Evolutionary conservation across 2,888 invertebrate species (phyloP).

Genomic region (Cephonodes hylas): DNA sequence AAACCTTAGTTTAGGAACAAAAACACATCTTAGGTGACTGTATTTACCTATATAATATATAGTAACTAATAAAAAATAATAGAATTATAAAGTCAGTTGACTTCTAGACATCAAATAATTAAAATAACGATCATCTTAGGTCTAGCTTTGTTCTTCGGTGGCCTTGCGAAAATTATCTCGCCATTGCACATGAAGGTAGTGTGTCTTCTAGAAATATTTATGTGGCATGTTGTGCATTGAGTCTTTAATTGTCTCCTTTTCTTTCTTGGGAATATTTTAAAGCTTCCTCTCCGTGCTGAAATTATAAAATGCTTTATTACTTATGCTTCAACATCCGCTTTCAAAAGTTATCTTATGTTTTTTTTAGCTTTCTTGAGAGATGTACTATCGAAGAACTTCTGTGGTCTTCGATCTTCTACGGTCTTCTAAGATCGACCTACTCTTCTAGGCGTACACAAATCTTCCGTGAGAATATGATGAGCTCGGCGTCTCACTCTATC

Average conservation of each 20-base stretch:
- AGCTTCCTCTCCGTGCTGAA: constrained; percentile 23
- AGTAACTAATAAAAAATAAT: too few species aligned
- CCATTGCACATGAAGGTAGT: constrained; percentile 18
- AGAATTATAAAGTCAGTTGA: too few species aligned
- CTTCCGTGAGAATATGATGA: constrained; percentile 30
- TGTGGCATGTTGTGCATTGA: constrained; percentile 19
- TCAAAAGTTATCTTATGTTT: constrained; percentile 22
- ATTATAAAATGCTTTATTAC: constrained; percentile 19
- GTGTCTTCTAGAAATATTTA: constrained; percentile 24
- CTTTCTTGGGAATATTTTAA: constrained; percentile 23
- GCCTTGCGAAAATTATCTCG: too few species aligned
- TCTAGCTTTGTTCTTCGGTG: too few species aligned
- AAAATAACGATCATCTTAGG: too few species aligned
- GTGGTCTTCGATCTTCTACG: constrained; percentile 23
- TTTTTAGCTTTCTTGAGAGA: constrained; percentile 22
- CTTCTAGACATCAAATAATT: too few species aligned
- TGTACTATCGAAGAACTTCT: constrained; percentile 22
- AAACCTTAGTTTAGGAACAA: too few species aligned
- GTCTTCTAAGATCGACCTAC: constrained; percentile 23
- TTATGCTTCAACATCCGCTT: constrained; percentile 18
- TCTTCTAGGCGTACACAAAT: constrained; percentile 27
- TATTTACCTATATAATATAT: too few species aligned
- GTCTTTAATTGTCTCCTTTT: constrained; percentile 25
- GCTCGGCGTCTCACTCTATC: constrained; percentile 26
- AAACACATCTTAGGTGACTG: too few species aligned